A percentile compares a stretch with the other conserved stretches of the same genome.
Conservation (phyloP, 2,888 invertebrate species). For the Abrostola tripartita region DNA sequence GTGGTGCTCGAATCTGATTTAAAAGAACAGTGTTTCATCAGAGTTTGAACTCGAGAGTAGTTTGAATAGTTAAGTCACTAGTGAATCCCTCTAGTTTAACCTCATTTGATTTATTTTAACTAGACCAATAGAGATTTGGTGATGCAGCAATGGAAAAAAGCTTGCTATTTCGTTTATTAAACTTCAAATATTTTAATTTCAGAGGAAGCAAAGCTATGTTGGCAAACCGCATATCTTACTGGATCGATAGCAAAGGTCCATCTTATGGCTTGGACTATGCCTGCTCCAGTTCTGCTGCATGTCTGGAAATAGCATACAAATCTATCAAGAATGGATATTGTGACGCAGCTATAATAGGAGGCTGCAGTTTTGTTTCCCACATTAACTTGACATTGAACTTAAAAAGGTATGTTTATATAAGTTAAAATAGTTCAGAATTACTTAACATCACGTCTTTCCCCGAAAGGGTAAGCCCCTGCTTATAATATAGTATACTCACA, state of each 20-base stretch:
- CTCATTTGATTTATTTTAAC: too few relatives aligned
- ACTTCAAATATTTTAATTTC: conserved; percentile 6
- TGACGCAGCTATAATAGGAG: conserved; percentile 89
- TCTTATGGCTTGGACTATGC: conserved; percentile 70
- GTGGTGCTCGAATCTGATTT: too few relatives aligned
- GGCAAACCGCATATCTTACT: conserved; percentile 77
- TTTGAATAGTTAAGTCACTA: too few relatives aligned
- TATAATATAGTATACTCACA: too few relatives aligned
- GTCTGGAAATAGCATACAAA: conserved; percentile 69
- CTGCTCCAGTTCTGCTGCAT: conserved; percentile 68
- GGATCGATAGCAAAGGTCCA: conserved; percentile 73
- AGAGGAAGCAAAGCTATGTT: conserved; percentile 73
- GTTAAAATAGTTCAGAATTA: background rate
- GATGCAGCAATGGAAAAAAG: too few relatives aligned
- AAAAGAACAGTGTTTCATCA: too few relatives aligned
- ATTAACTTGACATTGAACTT: conserved; percentile 72
- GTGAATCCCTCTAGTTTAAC: too few relatives aligned
- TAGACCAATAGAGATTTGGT: too few relatives aligned
- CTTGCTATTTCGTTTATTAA: too few relatives aligned
- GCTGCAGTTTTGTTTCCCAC: conserved; percentile 87
- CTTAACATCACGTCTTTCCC: background rate
- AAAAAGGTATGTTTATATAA: conserved; percentile 57
- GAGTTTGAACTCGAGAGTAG: too few relatives aligned
- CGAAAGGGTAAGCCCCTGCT: background rate
- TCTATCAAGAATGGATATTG: conserved; percentile 70